Conservation (phyloP, 2,797 vertebrate species). For the Heteromormyrus szaboi region DNA sequence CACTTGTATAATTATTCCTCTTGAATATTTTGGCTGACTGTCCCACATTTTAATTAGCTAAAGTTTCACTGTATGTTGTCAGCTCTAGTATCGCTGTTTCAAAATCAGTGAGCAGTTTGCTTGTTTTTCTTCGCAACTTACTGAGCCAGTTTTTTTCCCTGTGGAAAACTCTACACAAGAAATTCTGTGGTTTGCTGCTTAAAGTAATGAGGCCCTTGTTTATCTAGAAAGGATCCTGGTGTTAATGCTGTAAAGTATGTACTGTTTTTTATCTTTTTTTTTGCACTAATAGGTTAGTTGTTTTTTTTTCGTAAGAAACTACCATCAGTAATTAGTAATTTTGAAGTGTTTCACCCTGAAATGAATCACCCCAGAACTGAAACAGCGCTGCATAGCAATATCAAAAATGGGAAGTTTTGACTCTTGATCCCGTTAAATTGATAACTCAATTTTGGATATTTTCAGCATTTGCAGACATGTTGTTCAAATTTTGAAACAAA, state of each 20-base stretch:
- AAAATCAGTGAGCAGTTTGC: background rate
- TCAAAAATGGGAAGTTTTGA: background rate
- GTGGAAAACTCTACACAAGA: background rate
- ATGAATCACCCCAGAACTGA: background rate
- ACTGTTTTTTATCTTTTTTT: background rate
- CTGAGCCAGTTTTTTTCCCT: background rate
- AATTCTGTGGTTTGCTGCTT: conserved; percentile 5
- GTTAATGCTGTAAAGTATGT: background rate
- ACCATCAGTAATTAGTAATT: background rate
- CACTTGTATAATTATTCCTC: background rate
- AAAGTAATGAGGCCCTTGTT: background rate
- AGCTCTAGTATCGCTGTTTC: background rate
- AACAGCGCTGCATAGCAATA: background rate
- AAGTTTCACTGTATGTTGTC: background rate
- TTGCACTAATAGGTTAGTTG: background rate
- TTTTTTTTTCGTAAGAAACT: background rate
- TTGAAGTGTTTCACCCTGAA: background rate
- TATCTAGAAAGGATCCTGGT: background rate
- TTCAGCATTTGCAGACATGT: background rate
- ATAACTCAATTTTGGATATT: background rate
- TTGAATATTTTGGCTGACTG: background rate
- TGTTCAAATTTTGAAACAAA: background rate
- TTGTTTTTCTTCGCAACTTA: conserved; percentile 9
- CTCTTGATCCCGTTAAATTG: background rate
- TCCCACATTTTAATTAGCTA: background rate